phyloP scores from a whole-genome alignment of 1,140 invertebrate species.

The Drosophila arawakana region DNA sequence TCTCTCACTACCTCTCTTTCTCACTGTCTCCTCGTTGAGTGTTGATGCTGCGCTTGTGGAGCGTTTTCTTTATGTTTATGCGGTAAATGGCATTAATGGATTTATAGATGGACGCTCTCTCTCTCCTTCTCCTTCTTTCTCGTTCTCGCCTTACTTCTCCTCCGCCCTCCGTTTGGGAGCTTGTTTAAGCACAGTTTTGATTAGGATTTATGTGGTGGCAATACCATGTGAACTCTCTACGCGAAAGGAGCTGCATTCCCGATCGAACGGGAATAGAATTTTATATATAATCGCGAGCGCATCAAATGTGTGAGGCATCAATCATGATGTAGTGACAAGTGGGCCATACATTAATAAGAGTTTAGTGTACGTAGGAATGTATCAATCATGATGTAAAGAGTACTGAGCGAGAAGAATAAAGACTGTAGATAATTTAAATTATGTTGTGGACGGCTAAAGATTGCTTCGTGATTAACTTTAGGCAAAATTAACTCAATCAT shows the following conservation, averaged over 20 bases:
- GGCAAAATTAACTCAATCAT: too few relatives aligned
- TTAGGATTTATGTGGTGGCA: slow-evolving; percentile 74
- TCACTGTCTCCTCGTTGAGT: slow-evolving; percentile 18
- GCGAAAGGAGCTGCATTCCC: background rate
- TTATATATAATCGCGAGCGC: background rate
- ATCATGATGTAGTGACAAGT: slow-evolving; percentile 26
- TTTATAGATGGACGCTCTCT: slow-evolving; percentile 72
- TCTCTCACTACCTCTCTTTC: background rate
- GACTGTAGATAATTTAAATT: too few relatives aligned
- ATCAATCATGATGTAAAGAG: slow-evolving; percentile 12
- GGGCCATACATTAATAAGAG: background rate
- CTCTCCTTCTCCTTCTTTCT: background rate
- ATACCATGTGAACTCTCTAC: slow-evolving; percentile 30
- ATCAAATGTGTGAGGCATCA: slow-evolving; percentile 29
- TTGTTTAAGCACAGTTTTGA: slow-evolving; percentile 75
- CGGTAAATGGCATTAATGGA: slow-evolving; percentile 82
- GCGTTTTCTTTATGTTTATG: slow-evolving; percentile 79
- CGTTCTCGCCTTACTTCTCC: background rate
- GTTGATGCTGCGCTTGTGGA: slow-evolving; percentile 54
- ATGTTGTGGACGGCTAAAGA: too few relatives aligned
- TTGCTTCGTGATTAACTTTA: too few relatives aligned
- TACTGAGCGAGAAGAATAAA: background rate
- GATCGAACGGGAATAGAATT: background rate
- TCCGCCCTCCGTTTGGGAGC: slow-evolving; percentile 18
- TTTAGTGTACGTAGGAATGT: background rate